Base-by-base conservation (phyloP, 2,888 invertebrate species). In the Epinotia nisella region DNA sequence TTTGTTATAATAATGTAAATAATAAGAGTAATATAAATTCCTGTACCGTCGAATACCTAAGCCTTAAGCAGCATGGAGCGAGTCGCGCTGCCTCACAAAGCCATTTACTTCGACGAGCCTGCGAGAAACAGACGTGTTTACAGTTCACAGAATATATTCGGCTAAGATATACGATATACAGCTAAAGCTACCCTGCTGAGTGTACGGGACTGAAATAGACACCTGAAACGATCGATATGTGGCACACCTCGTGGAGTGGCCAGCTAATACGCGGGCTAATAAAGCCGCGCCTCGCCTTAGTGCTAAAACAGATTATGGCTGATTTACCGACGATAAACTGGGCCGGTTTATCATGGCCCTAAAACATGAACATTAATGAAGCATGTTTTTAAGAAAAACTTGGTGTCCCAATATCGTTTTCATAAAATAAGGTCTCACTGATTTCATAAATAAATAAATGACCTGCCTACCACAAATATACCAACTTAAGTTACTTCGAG, bases 261-360 rank as follows among this genome's bases (percentile, higher is more conserved):
- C 84, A 82, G 78, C 81, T 78, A 81, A 60, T 62, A 59, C 81
- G 82, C 82, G 81, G 80, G 80, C 81, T 85, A 86, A 85, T 88
- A 87, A 86, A 84, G 80, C 88, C 85, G 78, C 86, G 86, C 89
- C 88, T 86, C 77, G 76, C 79, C 82, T 84, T 83, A 77, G 83
- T 86, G 87, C 87, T 89, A 88, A 88, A 89, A 85, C 76, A 81
- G 82, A 85, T 87, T 86, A 87, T 81, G 76, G 79, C 78, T 79
- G 78, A 76, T 81, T 78, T 79, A 80, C 81, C 79, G 80, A 71
- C 79, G 78, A 60, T 73, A 75, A 66, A 62, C 60, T 58, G 19
- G 60, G 60, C 73, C 65, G 59, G 58, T 58, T 58, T 59, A 41
- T 73, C 64, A 73, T 69, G 62, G 64, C 29, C 19, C 68, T 29